These are phyloP conservation scores for Pterostichus madidus DNA, from an alignment of 2,888 invertebrate species.

Conservation along the genomic window DNA sequence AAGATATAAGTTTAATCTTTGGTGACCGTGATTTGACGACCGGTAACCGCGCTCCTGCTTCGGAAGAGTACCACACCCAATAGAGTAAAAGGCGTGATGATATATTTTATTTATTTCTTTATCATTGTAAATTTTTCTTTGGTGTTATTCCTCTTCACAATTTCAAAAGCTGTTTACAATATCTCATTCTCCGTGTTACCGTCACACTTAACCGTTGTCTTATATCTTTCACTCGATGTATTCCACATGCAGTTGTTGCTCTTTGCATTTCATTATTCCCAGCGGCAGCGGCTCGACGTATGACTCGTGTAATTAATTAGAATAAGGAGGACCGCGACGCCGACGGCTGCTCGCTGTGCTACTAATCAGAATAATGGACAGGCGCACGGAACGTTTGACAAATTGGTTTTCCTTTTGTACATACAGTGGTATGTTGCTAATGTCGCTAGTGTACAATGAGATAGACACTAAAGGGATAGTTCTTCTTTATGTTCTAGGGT, in stretches of 20 bases:
- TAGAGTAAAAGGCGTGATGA: no score
- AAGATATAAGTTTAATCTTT: no score
- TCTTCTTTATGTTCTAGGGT: no score
- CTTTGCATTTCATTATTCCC: conserved; percentile 58
- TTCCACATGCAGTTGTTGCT: conserved; percentile 23
- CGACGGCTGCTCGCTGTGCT: background rate
- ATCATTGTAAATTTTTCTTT: no score
- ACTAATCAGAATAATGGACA: conserved; percentile 57
- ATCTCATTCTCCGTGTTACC: background rate
- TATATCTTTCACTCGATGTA: conserved; percentile 6
- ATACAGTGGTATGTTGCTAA: background rate
- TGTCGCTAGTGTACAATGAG: no score
- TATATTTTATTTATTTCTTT: no score
- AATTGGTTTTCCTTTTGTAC: conserved; percentile 53
- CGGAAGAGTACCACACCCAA: no score
- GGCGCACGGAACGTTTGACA: conserved; percentile 38
- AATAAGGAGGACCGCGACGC: conserved; percentile 42
- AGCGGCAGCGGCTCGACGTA: conserved; percentile 1
- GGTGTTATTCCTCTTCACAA: background rate
- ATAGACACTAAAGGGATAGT: no score
- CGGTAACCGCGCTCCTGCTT: no score
- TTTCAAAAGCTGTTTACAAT: background rate
- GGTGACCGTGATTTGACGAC: no score
- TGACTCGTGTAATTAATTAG: conserved; percentile 54
- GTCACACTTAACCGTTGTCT: background rate